Percentiles rank a stretch among this genome's conserved stretches.
Evolutionary conservation across 2,888 invertebrate genomes (phyloP).

Genomic region (Amphimallon solstitiale): DNA sequence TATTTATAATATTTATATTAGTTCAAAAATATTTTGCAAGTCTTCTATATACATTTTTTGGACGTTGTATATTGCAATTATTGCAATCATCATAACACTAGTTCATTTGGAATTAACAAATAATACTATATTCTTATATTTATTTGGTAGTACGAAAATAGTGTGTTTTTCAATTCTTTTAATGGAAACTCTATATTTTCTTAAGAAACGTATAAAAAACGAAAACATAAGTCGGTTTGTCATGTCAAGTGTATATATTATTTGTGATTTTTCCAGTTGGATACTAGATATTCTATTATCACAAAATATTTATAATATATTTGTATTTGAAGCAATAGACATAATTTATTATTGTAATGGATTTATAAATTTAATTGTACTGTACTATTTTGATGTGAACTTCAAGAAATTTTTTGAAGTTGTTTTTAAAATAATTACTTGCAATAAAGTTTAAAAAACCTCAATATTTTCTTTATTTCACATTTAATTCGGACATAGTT

Average conservation of each 20-base stretch:
- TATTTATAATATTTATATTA: constrained; percentile 14
- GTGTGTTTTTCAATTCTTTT: constrained; percentile 6
- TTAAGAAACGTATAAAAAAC: constrained; percentile 10
- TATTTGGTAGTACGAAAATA: constrained; percentile 15
- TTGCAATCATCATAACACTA: background rate
- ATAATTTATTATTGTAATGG: constrained; percentile 13
- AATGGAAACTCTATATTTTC: constrained; percentile 7
- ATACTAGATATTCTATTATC: constrained; percentile 19
- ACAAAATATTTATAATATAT: constrained; percentile 17
- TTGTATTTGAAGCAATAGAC: constrained; percentile 4
- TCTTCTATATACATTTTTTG: constrained; percentile 14
- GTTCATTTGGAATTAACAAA: constrained; percentile 15
- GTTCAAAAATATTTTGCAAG: constrained; percentile 13
- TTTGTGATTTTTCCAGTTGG: constrained; percentile 12
- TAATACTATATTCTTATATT: constrained; percentile 20
- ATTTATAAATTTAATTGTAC: constrained; percentile 5
- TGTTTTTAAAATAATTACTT: background rate
- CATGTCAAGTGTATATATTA: constrained; percentile 15
- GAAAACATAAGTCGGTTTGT: background rate
- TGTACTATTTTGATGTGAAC: constrained; percentile 16
- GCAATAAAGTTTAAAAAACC: no score
- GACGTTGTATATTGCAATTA: background rate
- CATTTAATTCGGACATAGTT: no score
- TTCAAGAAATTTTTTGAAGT: constrained; percentile 1
- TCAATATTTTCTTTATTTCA: no score